Percentiles rank a stretch among this genome's conserved stretches.
phyloP scores from a whole-genome alignment of 2,888 invertebrate species.

The Synanthedon myopaeformis region DNA sequence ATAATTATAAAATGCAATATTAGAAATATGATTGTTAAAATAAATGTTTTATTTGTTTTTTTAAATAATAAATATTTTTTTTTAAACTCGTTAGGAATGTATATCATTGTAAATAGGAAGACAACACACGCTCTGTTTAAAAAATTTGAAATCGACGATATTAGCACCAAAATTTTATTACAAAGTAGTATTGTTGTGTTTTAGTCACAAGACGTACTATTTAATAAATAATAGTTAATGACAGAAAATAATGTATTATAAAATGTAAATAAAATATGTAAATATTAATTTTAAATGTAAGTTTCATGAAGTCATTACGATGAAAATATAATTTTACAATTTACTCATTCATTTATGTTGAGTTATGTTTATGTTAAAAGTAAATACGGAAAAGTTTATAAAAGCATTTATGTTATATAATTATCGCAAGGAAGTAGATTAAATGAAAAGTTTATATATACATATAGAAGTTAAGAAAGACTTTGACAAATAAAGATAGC shows the following conservation, averaged over 20 bases:
- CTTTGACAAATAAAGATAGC: conserved; percentile 68
- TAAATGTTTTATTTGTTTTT: no score
- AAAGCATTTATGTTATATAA: background rate
- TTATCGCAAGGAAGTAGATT: background rate
- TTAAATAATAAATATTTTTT: no score
- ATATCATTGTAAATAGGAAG: no score
- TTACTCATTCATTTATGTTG: background rate
- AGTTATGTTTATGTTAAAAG: background rate
- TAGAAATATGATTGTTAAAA: no score
- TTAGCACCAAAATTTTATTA: conserved; percentile 25
- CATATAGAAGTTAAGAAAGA: conserved; percentile 39
- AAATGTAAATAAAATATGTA: conserved; percentile 14
- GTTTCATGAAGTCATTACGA: conserved; percentile 11
- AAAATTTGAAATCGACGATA: conserved; percentile 11
- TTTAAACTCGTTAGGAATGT: no score
- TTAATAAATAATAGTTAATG: conserved; percentile 9
- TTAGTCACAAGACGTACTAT: conserved; percentile 22
- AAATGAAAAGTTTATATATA: conserved; percentile 12
- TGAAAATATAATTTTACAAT: no score
- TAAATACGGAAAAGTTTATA: background rate
- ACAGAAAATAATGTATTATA: conserved; percentile 8
- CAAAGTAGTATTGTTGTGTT: conserved; percentile 25
- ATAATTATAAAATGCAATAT: no score
- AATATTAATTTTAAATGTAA: conserved; percentile 17
- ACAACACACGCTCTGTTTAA: no score